Evolutionary conservation across 35 echinoderm and acorn worm genomes (phyloP), one percentile per base, ranked within the genome.

Genomic region (Apostichopus parvimensis): DNA sequence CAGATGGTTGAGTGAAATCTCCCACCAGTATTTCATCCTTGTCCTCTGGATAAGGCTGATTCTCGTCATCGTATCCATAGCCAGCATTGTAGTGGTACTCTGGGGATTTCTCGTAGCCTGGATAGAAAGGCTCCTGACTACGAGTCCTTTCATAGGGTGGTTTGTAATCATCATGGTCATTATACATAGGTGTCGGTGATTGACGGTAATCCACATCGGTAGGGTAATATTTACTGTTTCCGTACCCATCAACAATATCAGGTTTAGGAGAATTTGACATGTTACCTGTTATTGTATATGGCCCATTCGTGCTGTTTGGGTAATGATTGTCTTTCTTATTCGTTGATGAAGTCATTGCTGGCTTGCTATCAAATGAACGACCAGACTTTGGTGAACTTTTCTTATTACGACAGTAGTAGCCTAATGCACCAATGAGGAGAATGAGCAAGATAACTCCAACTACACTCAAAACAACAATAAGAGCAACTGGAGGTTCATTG

Each of bases 1-100:
- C 62, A 17, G 62, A 13, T 1, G 86, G 86, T 64, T 88, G 86
- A 4, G 86, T 88, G 86, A 88, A 88, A 54, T 88, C 86, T 14
- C 86, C 86, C 22, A 88, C 86, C 6, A 65, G 57, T 23, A 72
- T 64, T 12, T 73, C 61, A 73, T 73, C 52, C 14, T 57, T 57
- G 79, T 82, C 21, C 25, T 54, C 20, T 73, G 58, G 61, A 45
- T 88, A 88, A 18, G 17, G 6, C 45, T 26, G 86, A 9, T 28
- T 72, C 24, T 66, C 83, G 72, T 88, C 86, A 72, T 88, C 86
- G 34, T 72, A 71, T 68, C 61, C 86, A 82, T 54, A 82, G 79
- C 11, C 8, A 14, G 86, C 2, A 34, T 88, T 88, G 62, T 71
- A 71, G 54, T 88, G 86, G 68, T 88, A 88, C 2, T 62, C 86